phyloP scores from a whole-genome alignment of 2,888 invertebrate species.

The Campopleginae sp. region DNA sequence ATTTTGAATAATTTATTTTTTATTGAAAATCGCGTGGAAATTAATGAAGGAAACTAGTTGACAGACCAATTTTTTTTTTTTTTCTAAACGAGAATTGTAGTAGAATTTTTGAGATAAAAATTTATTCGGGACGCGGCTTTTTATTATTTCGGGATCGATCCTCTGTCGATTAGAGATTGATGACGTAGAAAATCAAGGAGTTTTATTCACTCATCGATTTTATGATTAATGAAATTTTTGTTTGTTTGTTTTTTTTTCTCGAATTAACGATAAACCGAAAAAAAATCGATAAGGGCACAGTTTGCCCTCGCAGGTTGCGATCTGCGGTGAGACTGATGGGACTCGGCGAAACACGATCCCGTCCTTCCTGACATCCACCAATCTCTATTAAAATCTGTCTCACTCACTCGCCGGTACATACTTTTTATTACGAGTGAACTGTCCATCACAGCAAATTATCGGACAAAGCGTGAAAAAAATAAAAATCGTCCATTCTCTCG shows the following conservation, averaged over 20 bases:
- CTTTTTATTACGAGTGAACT: conserved; percentile 28
- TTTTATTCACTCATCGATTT: neutral
- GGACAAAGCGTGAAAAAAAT: neutral
- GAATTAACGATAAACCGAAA: conserved; percentile 4
- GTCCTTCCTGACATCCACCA: conserved; percentile 75
- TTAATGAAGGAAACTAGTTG: neutral
- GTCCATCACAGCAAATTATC: conserved; percentile 21
- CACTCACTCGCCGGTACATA: conserved; percentile 50
- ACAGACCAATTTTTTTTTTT: neutral
- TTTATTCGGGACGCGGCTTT: neutral
- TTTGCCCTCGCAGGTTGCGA: conserved; percentile 78
- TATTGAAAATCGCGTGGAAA: conserved; percentile 39
- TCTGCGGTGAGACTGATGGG: conserved; percentile 79
- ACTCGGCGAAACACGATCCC: conserved; percentile 74
- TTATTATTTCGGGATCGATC: too few relatives aligned
- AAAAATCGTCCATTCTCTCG: neutral
- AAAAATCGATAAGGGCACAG: conserved; percentile 63
- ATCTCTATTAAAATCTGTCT: conserved; percentile 75
- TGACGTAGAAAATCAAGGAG: neutral
- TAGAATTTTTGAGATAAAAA: neutral
- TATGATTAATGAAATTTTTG: neutral
- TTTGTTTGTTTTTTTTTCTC: neutral
- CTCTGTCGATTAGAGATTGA: conserved; percentile 6
- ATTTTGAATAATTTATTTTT: conserved; percentile 6
- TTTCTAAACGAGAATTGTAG: neutral